Percentiles rank a stretch among this genome's conserved stretches.
phyloP scores from a whole-genome alignment of 1,140 invertebrate species.

The Megathymus violae region DNA sequence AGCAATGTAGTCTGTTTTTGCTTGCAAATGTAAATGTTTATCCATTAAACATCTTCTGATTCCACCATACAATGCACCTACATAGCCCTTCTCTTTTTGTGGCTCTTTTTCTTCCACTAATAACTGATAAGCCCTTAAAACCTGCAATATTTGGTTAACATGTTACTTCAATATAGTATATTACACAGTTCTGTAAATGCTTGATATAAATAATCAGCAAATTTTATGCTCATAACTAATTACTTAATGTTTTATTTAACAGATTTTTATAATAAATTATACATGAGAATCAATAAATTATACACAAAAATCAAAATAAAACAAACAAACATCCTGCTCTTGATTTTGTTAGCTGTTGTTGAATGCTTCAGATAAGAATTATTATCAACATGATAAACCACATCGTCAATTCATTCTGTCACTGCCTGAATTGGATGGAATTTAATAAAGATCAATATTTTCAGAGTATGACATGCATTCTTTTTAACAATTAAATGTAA shows the following conservation, averaged over 20 bases:
- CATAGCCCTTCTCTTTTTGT: constrained; percentile 94
- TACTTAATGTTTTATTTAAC: too few relatives aligned
- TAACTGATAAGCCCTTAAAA: constrained; percentile 92
- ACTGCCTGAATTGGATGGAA: neutral
- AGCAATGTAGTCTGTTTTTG: constrained; percentile 94
- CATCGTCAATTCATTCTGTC: constrained; percentile 8
- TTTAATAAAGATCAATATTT: too few relatives aligned
- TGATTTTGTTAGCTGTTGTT: neutral
- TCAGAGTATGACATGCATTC: too few relatives aligned
- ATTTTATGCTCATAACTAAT: too few relatives aligned
- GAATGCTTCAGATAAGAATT: neutral
- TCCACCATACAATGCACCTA: constrained; percentile 92
- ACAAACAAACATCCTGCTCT: neutral
- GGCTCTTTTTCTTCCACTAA: constrained; percentile 93
- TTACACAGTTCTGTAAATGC: too few relatives aligned
- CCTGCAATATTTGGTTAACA: constrained; percentile 59
- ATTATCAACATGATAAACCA: constrained; percentile 41
- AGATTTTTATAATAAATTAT: too few relatives aligned
- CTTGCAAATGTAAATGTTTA: constrained; percentile 93
- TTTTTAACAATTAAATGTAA: too few relatives aligned
- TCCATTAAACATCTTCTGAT: constrained; percentile 93
- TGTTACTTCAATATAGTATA: neutral
- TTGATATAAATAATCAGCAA: too few relatives aligned
- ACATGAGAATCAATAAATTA: too few relatives aligned
- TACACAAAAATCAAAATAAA: too few relatives aligned